Evolutionary conservation across 1,140 invertebrate species (phyloP).

Genomic region (Drosophila ohnishii): DNA sequence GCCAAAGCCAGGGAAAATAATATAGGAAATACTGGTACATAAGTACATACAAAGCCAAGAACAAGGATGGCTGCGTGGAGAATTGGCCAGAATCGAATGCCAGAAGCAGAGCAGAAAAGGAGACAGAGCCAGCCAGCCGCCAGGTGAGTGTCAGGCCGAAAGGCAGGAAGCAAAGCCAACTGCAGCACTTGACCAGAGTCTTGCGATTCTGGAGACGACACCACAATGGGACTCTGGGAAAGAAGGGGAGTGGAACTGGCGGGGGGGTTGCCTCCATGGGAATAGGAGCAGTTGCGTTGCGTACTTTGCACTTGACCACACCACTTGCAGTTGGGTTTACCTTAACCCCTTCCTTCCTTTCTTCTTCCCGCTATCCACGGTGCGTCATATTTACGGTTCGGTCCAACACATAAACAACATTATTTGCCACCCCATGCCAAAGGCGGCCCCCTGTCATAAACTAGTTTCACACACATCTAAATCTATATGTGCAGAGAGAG

Average conservation of each 20-base stretch:
- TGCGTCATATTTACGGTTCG: constrained; percentile 78
- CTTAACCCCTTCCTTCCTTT: constrained; percentile 5
- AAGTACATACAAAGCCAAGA: constrained; percentile 19
- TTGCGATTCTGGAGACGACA: constrained; percentile 41
- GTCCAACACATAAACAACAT: constrained; percentile 78
- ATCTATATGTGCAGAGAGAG: constrained; percentile 45
- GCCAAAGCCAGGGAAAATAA: constrained; percentile 32
- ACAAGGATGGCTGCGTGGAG: constrained; percentile 63
- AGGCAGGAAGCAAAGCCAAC: constrained; percentile 44
- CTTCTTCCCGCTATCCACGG: constrained; percentile 1
- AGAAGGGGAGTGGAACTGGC: background rate
- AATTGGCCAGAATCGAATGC: constrained; percentile 65
- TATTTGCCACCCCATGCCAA: constrained; percentile 55
- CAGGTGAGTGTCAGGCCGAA: constrained; percentile 60
- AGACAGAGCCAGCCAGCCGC: constrained; percentile 3
- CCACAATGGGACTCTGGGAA: constrained; percentile 39
- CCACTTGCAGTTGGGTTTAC: constrained; percentile 43
- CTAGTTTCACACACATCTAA: constrained; percentile 77
- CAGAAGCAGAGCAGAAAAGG: constrained; percentile 22
- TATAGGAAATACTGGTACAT: constrained; percentile 29
- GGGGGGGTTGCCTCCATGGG: constrained; percentile 2
- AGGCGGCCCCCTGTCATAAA: constrained; percentile 68
- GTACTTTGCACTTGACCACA: constrained; percentile 64
- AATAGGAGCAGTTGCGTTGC: constrained; percentile 46
- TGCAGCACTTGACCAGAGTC: constrained; percentile 41